Evolutionary conservation across 2,888 invertebrate genomes (phyloP).

Genomic region (Limnephilus auricula): DNA sequence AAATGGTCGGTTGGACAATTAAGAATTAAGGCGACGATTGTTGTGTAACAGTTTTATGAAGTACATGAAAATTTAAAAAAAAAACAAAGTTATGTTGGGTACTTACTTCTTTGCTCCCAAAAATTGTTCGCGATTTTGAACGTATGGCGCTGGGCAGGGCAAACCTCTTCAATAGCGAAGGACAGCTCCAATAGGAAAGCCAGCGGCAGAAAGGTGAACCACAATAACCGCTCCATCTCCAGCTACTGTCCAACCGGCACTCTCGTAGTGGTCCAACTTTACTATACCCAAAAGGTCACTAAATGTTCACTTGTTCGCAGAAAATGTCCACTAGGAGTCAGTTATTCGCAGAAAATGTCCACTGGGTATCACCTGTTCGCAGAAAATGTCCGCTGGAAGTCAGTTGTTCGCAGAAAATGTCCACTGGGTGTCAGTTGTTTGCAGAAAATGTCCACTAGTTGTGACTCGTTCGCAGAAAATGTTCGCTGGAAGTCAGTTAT

Average conservation of each 20-base stretch:
- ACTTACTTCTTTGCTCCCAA: not conserved
- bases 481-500: no score
- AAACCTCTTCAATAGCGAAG: not conserved
- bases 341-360: no score
- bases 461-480: not conserved
- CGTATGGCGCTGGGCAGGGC: not conserved
- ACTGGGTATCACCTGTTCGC: no score
- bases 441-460: no score
- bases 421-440: no score
- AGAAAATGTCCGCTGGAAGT: no score
- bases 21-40: no score
- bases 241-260: not conserved
- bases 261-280: not conserved
- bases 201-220: not conserved
- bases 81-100: not conserved
- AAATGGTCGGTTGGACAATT: no score
- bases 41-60: no score
- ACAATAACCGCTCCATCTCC: not conserved
- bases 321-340: no score
- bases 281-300: not conserved
- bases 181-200: not conserved
- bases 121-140: not conserved
- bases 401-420: no score
- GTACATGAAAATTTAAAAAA: no score
- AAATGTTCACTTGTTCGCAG: not conserved